Conservation (phyloP, 2,113 vertebrate genomes). For the Parotia lawesii region DNA sequence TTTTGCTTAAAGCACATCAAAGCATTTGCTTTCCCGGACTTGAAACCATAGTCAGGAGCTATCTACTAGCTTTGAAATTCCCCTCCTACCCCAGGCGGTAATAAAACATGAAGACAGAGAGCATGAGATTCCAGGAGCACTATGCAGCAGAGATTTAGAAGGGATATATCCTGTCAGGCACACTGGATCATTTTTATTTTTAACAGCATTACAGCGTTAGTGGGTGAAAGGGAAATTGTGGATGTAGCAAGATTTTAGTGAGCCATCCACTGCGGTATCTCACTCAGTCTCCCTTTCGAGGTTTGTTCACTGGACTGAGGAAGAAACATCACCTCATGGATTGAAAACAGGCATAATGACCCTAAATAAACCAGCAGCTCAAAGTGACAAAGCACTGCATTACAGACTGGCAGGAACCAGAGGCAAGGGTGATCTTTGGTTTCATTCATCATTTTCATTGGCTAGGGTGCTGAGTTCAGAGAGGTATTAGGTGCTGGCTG, state of each 20-base stretch:
- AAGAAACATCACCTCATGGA: not conserved
- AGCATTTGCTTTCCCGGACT: not conserved
- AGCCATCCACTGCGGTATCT: not conserved
- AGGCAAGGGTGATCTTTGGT: not conserved
- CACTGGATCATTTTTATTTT: constrained; percentile 59
- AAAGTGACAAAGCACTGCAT: not conserved
- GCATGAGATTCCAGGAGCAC: not conserved
- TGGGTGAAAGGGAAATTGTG: constrained; percentile 39
- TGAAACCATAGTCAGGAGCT: not conserved
- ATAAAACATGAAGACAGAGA: not conserved
- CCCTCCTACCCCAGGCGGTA: not conserved
- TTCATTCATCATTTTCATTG: not conserved
- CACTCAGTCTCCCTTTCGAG: not conserved
- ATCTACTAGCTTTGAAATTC: constrained; percentile 27
- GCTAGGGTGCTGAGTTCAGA: not conserved
- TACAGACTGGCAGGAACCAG: not conserved
- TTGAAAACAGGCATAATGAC: not conserved
- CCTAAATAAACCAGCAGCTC: not conserved
- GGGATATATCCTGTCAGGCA: constrained; percentile 35
- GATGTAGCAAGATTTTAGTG: constrained; percentile 14
- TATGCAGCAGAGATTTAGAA: constrained; percentile 35
- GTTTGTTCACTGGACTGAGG: not conserved
- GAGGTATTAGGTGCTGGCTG: not conserved
- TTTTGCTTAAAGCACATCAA: not conserved
- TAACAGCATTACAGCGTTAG: constrained; percentile 31